These are phyloP conservation scores for Rhea pennata DNA, from an alignment of 2,113 vertebrate species.

Conservation along the genomic window DNA sequence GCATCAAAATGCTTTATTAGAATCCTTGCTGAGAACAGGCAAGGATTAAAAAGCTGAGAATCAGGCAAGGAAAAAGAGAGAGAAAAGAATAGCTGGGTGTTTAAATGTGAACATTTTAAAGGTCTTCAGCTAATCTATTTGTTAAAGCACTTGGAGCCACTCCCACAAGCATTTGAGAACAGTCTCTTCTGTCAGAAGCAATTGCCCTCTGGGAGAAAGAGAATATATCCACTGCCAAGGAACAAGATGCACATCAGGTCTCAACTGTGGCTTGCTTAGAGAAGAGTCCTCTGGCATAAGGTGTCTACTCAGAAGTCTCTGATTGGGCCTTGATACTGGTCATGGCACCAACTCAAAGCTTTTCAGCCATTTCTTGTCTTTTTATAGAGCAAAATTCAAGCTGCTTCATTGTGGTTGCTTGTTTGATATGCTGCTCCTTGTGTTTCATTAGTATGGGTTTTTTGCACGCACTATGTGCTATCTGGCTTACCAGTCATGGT, in stretches of 20 bases:
- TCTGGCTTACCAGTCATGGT: neutral
- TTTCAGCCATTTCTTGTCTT: neutral
- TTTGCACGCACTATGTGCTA: accelerated
- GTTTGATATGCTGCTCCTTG: neutral
- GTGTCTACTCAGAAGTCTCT: accelerated
- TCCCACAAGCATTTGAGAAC: neutral
- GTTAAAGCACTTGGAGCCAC: neutral
- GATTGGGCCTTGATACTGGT: accelerated
- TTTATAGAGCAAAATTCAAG: neutral
- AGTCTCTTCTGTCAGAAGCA: neutral
- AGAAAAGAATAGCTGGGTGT: neutral
- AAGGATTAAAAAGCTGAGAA: neutral
- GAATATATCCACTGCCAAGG: neutral
- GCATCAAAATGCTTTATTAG: neutral
- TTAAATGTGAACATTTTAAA: neutral
- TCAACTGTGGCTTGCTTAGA: neutral
- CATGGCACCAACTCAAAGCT: neutral
- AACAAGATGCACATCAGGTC: neutral
- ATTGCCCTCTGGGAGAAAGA: neutral
- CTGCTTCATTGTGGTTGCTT: accelerated
- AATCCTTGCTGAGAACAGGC: neutral
- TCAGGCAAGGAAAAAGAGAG: neutral
- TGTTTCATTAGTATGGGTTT: neutral
- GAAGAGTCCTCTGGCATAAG: accelerated
- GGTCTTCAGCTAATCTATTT: neutral